These are phyloP conservation scores for Heterodera schachtii DNA, from an alignment of 1,140 invertebrate genomes.

Conservation along the genomic window DNA sequence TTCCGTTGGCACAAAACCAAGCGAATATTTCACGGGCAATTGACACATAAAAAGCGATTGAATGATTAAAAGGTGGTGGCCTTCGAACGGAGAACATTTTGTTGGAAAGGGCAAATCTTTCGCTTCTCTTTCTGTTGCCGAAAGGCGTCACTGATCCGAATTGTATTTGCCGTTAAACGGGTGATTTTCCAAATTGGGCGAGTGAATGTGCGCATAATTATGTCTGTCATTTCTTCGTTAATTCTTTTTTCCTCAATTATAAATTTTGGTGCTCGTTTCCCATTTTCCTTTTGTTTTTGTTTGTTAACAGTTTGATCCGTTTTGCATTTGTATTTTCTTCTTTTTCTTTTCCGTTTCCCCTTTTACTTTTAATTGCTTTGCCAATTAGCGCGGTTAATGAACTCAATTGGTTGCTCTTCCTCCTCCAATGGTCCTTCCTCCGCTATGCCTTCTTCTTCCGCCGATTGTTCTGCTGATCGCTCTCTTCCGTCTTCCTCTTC, in stretches of 20 bases:
- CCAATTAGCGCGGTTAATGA: neutral
- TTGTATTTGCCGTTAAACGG: too few species aligned
- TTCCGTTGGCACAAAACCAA: slow-evolving; percentile 31
- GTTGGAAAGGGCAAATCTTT: too few species aligned
- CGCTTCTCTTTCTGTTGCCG: too few species aligned
- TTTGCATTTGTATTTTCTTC: neutral
- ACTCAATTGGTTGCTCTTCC: neutral
- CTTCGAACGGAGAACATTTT: too few species aligned
- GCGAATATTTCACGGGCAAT: neutral
- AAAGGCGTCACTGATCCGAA: too few species aligned
- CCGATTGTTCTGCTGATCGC: neutral
- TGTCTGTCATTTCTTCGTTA: neutral
- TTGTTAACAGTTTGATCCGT: neutral
- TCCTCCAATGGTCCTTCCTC: neutral
- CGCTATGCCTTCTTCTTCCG: neutral
- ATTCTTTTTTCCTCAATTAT: neutral
- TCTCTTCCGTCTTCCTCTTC: slow-evolving; percentile 4
- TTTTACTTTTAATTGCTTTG: neutral
- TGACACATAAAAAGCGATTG: neutral
- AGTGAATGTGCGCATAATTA: neutral
- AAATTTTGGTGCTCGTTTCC: neutral
- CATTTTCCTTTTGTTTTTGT: neutral
- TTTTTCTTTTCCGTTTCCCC: neutral
- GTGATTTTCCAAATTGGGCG: too few species aligned
- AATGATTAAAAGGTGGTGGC: neutral